Evolutionary conservation across 2,888 invertebrate species (phyloP), one percentile per base, ranked within the genome.

Genomic region (Agrochola macilenta): DNA sequence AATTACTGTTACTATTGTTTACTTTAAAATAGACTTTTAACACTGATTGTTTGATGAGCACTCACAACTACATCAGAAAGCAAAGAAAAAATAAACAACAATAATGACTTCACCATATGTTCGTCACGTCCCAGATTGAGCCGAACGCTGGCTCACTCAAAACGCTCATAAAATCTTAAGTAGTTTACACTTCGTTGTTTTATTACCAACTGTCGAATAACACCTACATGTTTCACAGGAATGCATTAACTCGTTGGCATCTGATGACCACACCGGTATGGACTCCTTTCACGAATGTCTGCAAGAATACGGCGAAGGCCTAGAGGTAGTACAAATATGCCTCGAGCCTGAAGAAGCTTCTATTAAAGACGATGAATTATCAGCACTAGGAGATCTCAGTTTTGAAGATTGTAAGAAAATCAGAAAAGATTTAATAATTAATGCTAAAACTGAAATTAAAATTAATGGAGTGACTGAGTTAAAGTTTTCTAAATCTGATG

Each of bases 271-370:
- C 89, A 97, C 97, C 0, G 97, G 97, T 63, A 96, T 97, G 93
- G 97, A 97, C 78, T 97, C 97, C 65, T 97, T 97, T 88, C 97
- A 97, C 90, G 97, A 97, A 92, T 97, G 97, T 87, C 96, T 97
- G 64, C 97, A 97, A 91, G 97, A 97, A 88, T 97, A 97, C 86
- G 97, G 97, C 9, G 97, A 97, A 90, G 97, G 97, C 30, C 87
- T 97, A 74, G 97, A 97, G 91, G 97, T 97, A 7, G 97, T 97
- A 23, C 97, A 97, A 88, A 97, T 97, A 89, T 97, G 97, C 87
- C 94, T 97, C 43, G 97, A 97, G 83, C 97, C 97, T 26, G 97
- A 97, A 88, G 97, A 97, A 76, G 92, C 96, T 8, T 97, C 97
- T 0, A 95, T 97, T n/a, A 96, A 96, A 87, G 97, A 97, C 35